Evolutionary conservation across 2,113 vertebrate species (phyloP).

Genomic region (Cyprinodon variegatus): DNA sequence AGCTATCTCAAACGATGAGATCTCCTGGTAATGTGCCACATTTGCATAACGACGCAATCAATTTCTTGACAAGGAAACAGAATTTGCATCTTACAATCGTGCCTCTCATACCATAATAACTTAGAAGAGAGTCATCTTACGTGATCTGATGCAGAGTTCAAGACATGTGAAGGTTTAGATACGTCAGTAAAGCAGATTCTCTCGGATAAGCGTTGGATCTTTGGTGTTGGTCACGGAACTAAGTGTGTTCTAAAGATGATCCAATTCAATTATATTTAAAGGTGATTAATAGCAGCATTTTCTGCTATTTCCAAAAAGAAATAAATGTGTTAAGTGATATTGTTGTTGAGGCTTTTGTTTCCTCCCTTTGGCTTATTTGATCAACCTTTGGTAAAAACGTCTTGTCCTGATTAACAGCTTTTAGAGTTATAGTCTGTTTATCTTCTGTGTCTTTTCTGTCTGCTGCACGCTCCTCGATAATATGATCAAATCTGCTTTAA

Average conservation of each 20-base stretch:
- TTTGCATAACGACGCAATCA: too few relatives aligned
- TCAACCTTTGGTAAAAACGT: not conserved
- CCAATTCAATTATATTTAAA: not conserved
- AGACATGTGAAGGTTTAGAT: not conserved
- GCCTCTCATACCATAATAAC: not conserved
- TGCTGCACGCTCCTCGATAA: too few relatives aligned
- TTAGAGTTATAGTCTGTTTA: not conserved
- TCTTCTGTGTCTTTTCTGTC: not conserved
- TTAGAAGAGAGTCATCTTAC: too few relatives aligned
- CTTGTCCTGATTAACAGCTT: not conserved
- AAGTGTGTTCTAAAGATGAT: not conserved
- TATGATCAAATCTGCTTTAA: too few relatives aligned
- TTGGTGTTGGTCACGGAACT: not conserved
- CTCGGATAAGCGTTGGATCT: not conserved
- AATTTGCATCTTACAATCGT: not conserved
- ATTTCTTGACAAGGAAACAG: not conserved
- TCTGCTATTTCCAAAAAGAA: not conserved
- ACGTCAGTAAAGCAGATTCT: not conserved
- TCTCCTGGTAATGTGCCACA: not conserved
- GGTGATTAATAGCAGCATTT: not conserved
- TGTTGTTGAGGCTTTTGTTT: not conserved
- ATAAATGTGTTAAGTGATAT: not conserved
- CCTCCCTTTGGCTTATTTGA: too few relatives aligned
- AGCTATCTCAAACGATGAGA: not conserved
- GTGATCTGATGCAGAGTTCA: not conserved